Evolutionary conservation across 2,888 invertebrate species (phyloP).

Genomic region (Protophormia terraenovae): DNA sequence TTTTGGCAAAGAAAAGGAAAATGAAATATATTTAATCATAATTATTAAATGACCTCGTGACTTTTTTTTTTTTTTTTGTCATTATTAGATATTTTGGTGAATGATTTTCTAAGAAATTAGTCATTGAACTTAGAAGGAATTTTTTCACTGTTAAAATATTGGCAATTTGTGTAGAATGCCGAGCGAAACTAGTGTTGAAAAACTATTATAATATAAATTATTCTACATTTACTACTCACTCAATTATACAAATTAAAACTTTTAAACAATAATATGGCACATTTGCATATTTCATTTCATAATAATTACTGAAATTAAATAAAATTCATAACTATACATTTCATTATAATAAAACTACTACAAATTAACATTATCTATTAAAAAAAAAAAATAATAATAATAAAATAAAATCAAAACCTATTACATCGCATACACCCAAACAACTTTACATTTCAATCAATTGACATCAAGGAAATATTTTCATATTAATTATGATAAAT

Average conservation of each 20-base stretch:
- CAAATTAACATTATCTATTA: neutral
- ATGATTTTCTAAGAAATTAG: too few relatives aligned
- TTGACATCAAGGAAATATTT: constrained; percentile 16
- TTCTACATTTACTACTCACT: too few relatives aligned
- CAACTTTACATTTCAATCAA: constrained; percentile 29
- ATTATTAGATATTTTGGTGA: too few relatives aligned
- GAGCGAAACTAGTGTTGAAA: too few relatives aligned
- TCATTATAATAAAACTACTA: neutral
- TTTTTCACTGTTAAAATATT: too few relatives aligned
- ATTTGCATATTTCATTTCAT: neutral
- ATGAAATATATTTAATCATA: neutral
- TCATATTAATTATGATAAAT: neutral
- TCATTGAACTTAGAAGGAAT: too few relatives aligned
- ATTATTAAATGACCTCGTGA: neutral
- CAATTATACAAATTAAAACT: neutral
- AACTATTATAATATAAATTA: too few relatives aligned
- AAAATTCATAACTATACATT: neutral
- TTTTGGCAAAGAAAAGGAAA: neutral
- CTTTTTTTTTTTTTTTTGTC: too few relatives aligned
- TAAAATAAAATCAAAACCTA: too few relatives aligned
- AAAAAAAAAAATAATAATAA: too few relatives aligned
- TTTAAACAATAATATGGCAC: neutral
- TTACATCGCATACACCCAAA: neutral
- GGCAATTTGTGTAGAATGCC: too few relatives aligned
- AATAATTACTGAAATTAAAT: neutral